Evolutionary conservation across 2,113 vertebrate genomes (phyloP), one percentile per base, ranked within the genome.

Genomic region (Plecotus auritus): DNA sequence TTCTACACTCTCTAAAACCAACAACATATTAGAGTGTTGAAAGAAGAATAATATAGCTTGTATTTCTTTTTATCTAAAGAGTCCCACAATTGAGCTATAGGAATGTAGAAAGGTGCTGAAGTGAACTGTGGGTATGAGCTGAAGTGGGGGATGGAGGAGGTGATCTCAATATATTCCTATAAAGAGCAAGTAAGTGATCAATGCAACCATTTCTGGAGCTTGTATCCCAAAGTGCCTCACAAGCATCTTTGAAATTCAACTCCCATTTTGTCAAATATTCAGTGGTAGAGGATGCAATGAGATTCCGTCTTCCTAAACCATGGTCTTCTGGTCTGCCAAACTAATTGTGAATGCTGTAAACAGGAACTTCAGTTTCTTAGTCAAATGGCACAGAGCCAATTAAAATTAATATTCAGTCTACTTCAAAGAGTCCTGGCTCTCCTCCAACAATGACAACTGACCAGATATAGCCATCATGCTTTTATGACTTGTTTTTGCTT

Each of bases 21-120:
- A 59, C 23, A 91, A 47, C 61, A 30, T 94, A 76, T 37, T 35
- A 16, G 54, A 91, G 64, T 28, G 42, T 70, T 91, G 23, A 23
- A 74, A 78, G 70, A 83, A 94, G 16, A 16, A 56, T 51, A 87
- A 78, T 59, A n/a, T 83, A 94, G 17, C 11, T 51, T 86, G 4
- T 73, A 18, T 86, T 84, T 87, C 5, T 82, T 93, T 89, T 93
- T 82, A 45, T 76, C 32, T 90, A 40, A 91, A 80, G 61, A 78
- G n/a, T 80, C 5, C 83, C 51, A 70, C 2, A 47, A 4, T 40
- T 91, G 40, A 42, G 56, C 14, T 59, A 88, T 72, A 84, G 90
- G 42, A 76, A 82, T 18, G 14, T 20, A 83, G 13, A 22, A 91
- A 88, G 45, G 23, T 35, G 22, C 37, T 90, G 14, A 81, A 37